phyloP scores from a whole-genome alignment of 2,797 vertebrate genomes.

The Enteromius trimaculatus region DNA sequence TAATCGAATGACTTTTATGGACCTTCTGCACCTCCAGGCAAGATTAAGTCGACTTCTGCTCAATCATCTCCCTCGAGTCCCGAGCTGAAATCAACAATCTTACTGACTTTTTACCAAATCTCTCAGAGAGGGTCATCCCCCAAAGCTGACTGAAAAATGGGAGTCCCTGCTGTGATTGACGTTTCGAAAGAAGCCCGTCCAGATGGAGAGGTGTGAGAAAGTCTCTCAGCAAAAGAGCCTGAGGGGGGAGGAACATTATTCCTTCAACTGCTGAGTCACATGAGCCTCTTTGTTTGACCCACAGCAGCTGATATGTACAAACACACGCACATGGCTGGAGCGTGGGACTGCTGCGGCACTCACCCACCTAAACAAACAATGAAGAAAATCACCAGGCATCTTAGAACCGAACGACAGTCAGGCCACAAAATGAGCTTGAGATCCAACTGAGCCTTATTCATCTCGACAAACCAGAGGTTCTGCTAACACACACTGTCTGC shows the following conservation, averaged over 20 bases:
- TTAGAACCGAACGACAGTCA: slow-evolving; percentile 52
- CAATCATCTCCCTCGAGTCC: slow-evolving; percentile 24
- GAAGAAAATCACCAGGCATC: slow-evolving; percentile 54
- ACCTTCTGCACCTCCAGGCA: background rate
- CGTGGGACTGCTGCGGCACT: slow-evolving; percentile 60
- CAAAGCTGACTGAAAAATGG: slow-evolving; percentile 58
- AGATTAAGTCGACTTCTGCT: slow-evolving; percentile 21
- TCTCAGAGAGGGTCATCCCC: slow-evolving; percentile 60
- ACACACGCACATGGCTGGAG: slow-evolving; percentile 58
- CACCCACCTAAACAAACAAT: slow-evolving; percentile 63
- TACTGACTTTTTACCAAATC: slow-evolving; percentile 56
- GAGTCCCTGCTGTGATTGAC: slow-evolving; percentile 69
- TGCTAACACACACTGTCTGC: background rate
- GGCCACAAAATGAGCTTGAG: slow-evolving; percentile 24
- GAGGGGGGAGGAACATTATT: slow-evolving; percentile 59
- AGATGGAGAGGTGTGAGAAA: slow-evolving; percentile 77
- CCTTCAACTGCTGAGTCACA: slow-evolving; percentile 67
- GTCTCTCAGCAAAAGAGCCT: slow-evolving; percentile 62
- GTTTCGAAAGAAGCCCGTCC: slow-evolving; percentile 68
- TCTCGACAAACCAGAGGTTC: slow-evolving; percentile 7
- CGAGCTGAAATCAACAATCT: slow-evolving; percentile 48
- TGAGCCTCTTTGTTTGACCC: slow-evolving; percentile 62
- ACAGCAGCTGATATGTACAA: slow-evolving; percentile 67
- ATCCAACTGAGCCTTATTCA: slow-evolving; percentile 27
- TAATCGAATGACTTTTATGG: slow-evolving; percentile 1